Conservation (phyloP, 2,113 vertebrate genomes). For the Albula goreensis region DNA sequence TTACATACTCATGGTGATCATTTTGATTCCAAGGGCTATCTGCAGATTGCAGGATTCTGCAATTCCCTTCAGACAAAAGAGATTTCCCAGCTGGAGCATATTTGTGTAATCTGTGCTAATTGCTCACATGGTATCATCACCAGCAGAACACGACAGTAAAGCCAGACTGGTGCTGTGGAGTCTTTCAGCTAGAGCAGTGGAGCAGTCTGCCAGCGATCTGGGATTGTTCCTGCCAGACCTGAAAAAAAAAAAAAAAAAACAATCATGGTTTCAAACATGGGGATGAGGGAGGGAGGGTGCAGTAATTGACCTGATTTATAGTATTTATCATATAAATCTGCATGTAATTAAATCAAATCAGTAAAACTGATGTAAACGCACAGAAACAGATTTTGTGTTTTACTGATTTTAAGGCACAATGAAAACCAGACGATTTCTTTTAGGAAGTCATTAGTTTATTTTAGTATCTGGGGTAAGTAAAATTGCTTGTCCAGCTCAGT, state of each 20-base stretch:
- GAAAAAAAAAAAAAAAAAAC: neutral
- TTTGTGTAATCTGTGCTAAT: slow-evolving; percentile 23
- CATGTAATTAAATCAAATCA: no score
- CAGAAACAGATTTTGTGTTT: no score
- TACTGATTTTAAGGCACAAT: no score
- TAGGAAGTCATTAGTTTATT: no score
- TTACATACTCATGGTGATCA: neutral
- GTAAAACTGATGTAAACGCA: no score
- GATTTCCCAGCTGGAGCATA: slow-evolving; percentile 18
- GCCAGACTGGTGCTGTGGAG: neutral
- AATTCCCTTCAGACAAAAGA: neutral
- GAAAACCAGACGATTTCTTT: no score
- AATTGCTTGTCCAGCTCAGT: no score
- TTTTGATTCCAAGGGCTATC: neutral
- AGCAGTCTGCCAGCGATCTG: neutral
- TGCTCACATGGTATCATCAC: neutral
- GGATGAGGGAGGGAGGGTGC: no score
- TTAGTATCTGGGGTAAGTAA: no score
- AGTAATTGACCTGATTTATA: no score
- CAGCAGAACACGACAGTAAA: slow-evolving; percentile 4
- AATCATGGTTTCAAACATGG: neutral
- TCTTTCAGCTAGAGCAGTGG: neutral
- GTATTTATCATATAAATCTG: no score
- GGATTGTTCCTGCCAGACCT: neutral
- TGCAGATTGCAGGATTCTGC: slow-evolving; percentile 13